A percentile compares a stretch with the other conserved stretches of the same genome.
phyloP scores from a whole-genome alignment of 2,888 invertebrate genomes.

The Pseudococcus jackbeardsleyi region DNA sequence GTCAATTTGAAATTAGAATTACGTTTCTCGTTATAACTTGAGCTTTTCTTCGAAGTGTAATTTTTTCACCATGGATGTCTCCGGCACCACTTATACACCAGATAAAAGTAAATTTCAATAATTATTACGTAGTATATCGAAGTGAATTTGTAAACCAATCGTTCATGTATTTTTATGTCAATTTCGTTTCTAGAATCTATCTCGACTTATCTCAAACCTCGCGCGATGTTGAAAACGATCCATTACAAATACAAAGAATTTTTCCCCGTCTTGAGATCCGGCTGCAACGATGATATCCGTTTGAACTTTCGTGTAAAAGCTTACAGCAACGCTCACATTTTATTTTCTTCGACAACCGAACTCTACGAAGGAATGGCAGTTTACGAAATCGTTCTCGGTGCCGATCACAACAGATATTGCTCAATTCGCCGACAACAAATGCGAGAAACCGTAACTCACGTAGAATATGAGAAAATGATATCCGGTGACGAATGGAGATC shows the following conservation, averaged over 20 bases:
- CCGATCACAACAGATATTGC: neutral
- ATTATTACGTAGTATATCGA: too few species aligned
- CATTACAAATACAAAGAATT: neutral
- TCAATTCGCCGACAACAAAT: neutral
- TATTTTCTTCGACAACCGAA: neutral
- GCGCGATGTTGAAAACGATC: neutral
- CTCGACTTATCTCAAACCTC: too few species aligned
- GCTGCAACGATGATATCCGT: neutral
- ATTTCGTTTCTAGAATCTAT: too few species aligned
- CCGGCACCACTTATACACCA: too few species aligned
- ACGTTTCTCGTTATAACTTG: too few species aligned
- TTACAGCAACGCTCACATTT: neutral
- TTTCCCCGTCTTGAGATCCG: neutral
- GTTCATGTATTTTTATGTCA: too few species aligned
- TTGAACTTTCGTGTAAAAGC: neutral
- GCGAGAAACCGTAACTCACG: neutral
- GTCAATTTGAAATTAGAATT: too few species aligned
- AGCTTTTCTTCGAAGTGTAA: too few species aligned
- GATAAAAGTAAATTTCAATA: too few species aligned
- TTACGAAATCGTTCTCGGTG: neutral
- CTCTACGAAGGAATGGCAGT: neutral
- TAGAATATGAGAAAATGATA: neutral
- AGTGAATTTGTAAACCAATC: too few species aligned
- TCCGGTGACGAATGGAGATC: neutral
- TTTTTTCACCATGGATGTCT: too few species aligned